A percentile compares a stretch with the other conserved stretches of the same genome.
These are phyloP conservation scores for Catharus fuscescens DNA, from an alignment of 2,113 vertebrate genomes.

Conservation along the genomic window DNA sequence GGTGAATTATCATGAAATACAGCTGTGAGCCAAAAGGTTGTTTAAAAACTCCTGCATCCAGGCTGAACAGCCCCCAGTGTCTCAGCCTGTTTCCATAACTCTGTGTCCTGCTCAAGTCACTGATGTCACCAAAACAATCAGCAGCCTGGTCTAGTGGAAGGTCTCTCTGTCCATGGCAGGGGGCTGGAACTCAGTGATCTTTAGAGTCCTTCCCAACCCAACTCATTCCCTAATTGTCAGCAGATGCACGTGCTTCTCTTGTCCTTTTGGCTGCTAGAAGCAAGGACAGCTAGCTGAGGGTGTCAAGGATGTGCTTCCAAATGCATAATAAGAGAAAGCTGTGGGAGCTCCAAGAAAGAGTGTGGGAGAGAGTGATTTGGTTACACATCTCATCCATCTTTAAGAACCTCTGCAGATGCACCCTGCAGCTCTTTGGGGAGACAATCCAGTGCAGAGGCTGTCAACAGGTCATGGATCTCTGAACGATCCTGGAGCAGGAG, in stretches of 20 bases:
- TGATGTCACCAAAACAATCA: neutral
- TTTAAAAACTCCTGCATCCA: neutral
- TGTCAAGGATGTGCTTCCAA: neutral
- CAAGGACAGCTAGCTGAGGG: neutral
- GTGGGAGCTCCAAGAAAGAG: neutral
- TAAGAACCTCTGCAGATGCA: neutral
- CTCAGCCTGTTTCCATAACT: neutral
- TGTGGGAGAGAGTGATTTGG: neutral
- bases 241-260: rapidly evolving
- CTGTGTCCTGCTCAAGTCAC: neutral
- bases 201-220: neutral
- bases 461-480: neutral
- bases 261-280: neutral
- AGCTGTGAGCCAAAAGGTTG: neutral
- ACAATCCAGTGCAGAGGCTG: neutral
- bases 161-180: too few species aligned
- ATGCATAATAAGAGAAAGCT: neutral
- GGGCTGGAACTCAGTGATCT: neutral
- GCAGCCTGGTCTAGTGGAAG: neutral
- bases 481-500: neutral
- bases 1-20: neutral
- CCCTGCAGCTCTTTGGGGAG: neutral
- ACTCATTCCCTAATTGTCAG: neutral
- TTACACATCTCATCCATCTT: neutral
- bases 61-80: neutral